These are phyloP conservation scores for Tipula confusa DNA, from an alignment of 2,888 invertebrate genomes.

Conservation along the genomic window DNA sequence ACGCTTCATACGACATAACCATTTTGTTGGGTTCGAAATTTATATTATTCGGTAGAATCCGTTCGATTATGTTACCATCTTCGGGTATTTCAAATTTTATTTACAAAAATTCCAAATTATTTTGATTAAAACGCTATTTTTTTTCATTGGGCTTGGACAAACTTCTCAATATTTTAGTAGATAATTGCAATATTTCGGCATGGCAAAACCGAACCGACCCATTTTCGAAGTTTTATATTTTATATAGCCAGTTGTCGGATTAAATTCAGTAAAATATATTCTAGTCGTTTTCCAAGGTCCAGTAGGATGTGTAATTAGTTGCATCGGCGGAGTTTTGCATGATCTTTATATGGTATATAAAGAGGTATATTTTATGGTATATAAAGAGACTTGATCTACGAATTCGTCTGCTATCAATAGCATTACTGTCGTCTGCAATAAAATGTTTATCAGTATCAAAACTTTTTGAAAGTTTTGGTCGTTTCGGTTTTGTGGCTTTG, in stretches of 20 bases:
- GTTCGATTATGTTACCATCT: background rate
- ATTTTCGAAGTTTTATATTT: background rate
- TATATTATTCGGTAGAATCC: background rate
- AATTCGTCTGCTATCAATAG: too few relatives aligned
- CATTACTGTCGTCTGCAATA: too few relatives aligned
- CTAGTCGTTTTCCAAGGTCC: background rate
- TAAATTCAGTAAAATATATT: background rate
- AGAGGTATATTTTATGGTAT: too few relatives aligned
- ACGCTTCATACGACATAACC: background rate
- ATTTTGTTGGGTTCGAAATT: background rate
- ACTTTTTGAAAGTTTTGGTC: too few relatives aligned
- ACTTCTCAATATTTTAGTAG: background rate
- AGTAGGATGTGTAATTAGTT: background rate
- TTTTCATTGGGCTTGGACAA: background rate
- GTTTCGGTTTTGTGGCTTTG: too few relatives aligned
- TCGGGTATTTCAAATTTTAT: slow-evolving; percentile 4
- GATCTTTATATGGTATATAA: too few relatives aligned
- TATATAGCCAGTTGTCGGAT: background rate
- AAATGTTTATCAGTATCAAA: too few relatives aligned
- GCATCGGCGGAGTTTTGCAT: background rate
- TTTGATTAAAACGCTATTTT: background rate
- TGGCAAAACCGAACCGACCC: background rate
- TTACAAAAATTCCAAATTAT: background rate
- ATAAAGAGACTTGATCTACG: too few relatives aligned
- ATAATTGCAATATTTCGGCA: background rate